Conservation (phyloP, 2,888 invertebrate species). For the Dendrolimus houi region DNA sequence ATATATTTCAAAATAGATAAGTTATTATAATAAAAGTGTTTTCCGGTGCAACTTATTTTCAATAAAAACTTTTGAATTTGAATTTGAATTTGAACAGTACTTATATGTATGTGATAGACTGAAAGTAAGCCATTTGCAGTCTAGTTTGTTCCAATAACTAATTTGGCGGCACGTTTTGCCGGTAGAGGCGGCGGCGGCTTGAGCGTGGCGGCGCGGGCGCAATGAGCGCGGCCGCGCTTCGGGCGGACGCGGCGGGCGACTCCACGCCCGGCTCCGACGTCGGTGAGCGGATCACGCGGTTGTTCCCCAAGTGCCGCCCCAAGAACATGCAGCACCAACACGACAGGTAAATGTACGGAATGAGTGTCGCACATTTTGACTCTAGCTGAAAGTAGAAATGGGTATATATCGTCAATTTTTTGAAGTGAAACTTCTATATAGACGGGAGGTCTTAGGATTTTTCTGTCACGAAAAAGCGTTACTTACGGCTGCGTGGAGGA, state of each 20-base stretch:
- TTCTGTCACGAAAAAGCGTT: no score
- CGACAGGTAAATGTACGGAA: constrained; percentile 40
- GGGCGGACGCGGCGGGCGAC: constrained; percentile 68
- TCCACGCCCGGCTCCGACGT: constrained; percentile 73
- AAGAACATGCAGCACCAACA: constrained; percentile 72
- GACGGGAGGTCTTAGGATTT: no score
- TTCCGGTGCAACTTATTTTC: no score
- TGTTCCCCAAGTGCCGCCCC: constrained; percentile 92
- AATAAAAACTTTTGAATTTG: no score
- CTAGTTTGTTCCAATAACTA: constrained; percentile 19
- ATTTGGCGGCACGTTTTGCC: constrained; percentile 46
- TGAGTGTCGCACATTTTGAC: constrained; percentile 1
- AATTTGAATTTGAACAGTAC: no score
- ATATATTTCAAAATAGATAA: no score
- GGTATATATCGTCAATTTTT: background rate
- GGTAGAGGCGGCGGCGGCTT: constrained; percentile 60
- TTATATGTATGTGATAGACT: no score
- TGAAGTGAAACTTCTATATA: no score
- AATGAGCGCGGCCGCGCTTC: constrained; percentile 68
- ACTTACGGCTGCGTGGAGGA: no score
- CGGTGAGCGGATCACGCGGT: constrained; percentile 86
- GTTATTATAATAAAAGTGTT: no score
- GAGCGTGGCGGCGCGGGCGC: constrained; percentile 47
- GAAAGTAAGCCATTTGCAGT: no score
- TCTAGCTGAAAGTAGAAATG: background rate